A percentile compares a stretch with the other conserved stretches of the same genome.
phyloP scores from a whole-genome alignment of 2,113 vertebrate genomes.

The Dasyurus viverrinus region DNA sequence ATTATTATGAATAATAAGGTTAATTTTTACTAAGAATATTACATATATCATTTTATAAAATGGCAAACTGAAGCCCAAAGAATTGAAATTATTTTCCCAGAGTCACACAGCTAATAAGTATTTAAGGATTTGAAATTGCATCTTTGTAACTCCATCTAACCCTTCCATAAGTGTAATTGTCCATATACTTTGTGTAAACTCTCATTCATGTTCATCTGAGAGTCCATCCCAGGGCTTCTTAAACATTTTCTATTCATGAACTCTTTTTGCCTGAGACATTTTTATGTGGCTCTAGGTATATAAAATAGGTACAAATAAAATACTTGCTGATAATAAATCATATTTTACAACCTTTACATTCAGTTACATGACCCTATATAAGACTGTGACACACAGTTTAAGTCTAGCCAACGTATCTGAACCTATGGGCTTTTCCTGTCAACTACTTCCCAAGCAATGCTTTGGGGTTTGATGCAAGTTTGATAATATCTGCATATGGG shows the following conservation, averaged over 20 bases:
- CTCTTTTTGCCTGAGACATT: too few relatives aligned
- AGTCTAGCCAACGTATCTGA: neutral
- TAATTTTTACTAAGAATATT: neutral
- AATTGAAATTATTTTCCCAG: neutral
- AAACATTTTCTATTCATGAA: too few relatives aligned
- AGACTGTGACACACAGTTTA: too few relatives aligned
- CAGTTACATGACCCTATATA: too few relatives aligned
- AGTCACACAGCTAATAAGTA: fast-evolving
- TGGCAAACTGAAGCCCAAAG: neutral
- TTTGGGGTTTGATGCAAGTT: neutral
- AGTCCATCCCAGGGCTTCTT: neutral
- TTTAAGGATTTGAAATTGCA: neutral
- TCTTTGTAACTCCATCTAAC: neutral
- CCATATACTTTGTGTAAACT: neutral
- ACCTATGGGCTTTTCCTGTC: neutral
- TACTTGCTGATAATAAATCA: too few relatives aligned
- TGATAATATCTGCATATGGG: neutral
- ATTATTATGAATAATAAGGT: neutral
- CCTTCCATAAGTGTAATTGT: neutral
- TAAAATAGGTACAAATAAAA: too few relatives aligned
- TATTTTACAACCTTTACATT: too few relatives aligned
- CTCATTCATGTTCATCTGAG: neutral
- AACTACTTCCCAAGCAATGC: neutral
- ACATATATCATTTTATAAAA: neutral
- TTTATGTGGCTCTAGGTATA: too few relatives aligned